Evolutionary conservation across 2,888 invertebrate genomes (phyloP).

Genomic region (Eilema sororculum): DNA sequence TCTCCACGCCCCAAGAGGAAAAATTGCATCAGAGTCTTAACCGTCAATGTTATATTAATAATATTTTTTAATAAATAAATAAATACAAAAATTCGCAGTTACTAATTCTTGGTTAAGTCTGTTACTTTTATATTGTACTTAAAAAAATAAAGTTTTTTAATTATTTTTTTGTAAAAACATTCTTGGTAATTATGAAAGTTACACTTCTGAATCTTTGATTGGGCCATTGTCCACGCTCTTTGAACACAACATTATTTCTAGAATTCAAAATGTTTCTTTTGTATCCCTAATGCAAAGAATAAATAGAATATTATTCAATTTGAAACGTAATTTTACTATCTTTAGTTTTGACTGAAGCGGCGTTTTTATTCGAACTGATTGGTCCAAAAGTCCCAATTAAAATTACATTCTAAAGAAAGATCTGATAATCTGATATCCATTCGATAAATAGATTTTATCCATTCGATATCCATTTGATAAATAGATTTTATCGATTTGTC

Average conservation of each 20-base stretch:
- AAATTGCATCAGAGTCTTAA: too few species aligned
- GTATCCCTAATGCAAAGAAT: neutral
- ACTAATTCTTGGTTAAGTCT: neutral
- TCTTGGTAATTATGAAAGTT: neutral
- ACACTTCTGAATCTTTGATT: neutral
- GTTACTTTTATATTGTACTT: neutral
- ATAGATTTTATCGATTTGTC: neutral
- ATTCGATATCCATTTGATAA: too few species aligned
- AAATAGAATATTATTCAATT: neutral
- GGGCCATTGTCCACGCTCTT: neutral
- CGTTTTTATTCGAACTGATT: neutral
- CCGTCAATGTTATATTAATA: too few species aligned
- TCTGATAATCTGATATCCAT: too few species aligned
- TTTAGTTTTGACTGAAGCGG: neutral
- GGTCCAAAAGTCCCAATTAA: neutral
- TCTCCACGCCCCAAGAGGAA: too few species aligned
- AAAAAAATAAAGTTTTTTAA: neutral
- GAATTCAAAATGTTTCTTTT: neutral
- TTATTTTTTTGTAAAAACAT: neutral
- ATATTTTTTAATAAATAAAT: too few species aligned
- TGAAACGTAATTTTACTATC: neutral
- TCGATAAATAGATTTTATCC: too few species aligned
- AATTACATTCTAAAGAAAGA: too few species aligned
- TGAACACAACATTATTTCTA: neutral
- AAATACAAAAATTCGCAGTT: neutral